phyloP scores from a whole-genome alignment of 2,797 vertebrate genomes.

The Capromys pilorides region DNA sequence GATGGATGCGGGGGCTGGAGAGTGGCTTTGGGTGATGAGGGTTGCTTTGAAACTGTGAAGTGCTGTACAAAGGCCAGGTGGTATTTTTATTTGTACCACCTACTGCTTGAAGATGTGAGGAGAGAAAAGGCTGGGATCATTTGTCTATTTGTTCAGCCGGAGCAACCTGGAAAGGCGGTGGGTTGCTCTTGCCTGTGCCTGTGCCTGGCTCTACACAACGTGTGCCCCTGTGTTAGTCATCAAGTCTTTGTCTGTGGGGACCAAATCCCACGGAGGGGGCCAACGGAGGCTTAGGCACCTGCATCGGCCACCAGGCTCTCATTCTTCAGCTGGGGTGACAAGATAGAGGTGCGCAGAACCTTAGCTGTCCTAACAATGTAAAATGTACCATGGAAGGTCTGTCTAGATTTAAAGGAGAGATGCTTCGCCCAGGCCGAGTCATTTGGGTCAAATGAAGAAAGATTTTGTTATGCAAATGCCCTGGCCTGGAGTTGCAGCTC shows the following conservation, averaged over 20 bases:
- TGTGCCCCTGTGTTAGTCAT: neutral
- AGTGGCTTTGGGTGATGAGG: neutral
- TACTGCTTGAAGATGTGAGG: conserved; percentile 19
- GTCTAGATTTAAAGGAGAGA: conserved; percentile 7
- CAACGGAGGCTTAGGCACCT: neutral
- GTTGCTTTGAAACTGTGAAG: conserved; percentile 24
- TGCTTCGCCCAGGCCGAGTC: conserved; percentile 24
- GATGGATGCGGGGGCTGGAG: neutral
- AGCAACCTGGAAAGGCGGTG: neutral
- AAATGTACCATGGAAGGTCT: neutral
- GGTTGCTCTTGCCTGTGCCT: neutral
- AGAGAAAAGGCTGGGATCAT: conserved; percentile 40
- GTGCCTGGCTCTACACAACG: neutral
- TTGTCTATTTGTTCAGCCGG: conserved; percentile 50
- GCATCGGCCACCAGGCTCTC: neutral
- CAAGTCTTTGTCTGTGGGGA: neutral
- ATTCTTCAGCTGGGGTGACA: neutral
- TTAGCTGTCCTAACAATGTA: neutral
- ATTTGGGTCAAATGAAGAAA: neutral
- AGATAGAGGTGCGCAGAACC: neutral
- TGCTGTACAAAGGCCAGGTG: conserved; percentile 18
- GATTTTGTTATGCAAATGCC: neutral
- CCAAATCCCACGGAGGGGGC: neutral
- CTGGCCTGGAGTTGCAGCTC: neutral
- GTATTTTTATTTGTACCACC: conserved; percentile 64